phyloP scores from a whole-genome alignment of 2,888 invertebrate genomes.

The Mesoligia furuncula region DNA sequence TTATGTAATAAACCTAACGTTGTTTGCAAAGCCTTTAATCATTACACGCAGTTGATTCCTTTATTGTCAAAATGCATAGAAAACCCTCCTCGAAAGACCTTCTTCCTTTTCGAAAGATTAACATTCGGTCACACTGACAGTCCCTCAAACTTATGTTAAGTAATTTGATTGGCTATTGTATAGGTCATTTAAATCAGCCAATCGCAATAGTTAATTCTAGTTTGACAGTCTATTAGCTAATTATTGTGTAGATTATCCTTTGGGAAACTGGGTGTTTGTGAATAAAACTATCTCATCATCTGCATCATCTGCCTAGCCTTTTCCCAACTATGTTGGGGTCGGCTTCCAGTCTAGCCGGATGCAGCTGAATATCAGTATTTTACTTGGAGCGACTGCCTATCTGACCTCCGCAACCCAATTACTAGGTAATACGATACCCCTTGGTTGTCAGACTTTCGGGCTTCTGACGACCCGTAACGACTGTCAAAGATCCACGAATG shows the following conservation, averaged over 20 bases:
- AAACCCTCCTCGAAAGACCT: too few relatives aligned
- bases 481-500: too few relatives aligned
- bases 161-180: not conserved
- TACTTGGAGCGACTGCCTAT: too few relatives aligned
- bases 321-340: too few relatives aligned
- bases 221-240: not conserved
- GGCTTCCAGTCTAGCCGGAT: too few relatives aligned
- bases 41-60: not conserved
- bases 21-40: not conserved
- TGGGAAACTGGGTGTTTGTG: not conserved
- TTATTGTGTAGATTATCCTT: not conserved
- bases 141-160: not conserved
- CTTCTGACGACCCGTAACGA: too few relatives aligned
- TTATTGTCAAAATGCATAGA: not conserved
- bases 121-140: not conserved
- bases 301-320: too few relatives aligned
- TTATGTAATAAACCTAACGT: not conserved
- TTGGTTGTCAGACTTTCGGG: too few relatives aligned
- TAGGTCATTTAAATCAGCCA: not conserved
- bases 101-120: not conserved
- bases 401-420: too few relatives aligned
- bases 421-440: too few relatives aligned
- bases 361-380: too few relatives aligned
- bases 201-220: not conserved
- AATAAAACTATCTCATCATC: not conserved